phyloP scores from a whole-genome alignment of 2,888 invertebrate genomes.

The Dinocampus coccinellae region DNA sequence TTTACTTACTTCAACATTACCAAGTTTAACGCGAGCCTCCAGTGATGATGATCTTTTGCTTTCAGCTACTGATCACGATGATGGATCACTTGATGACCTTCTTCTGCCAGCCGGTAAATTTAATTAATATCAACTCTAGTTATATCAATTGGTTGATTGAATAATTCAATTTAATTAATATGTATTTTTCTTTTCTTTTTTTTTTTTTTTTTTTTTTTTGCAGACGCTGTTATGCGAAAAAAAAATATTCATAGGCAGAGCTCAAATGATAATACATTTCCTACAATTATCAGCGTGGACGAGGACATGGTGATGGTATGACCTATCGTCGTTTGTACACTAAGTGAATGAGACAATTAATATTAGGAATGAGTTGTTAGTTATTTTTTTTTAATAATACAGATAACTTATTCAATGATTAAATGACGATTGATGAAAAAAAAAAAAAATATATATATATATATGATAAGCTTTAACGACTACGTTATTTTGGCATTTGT shows the following conservation, averaged over 20 bases:
- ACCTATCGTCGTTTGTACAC: slow-evolving; percentile 53
- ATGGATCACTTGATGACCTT: slow-evolving; percentile 75
- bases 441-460: not conserved
- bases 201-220: slow-evolving; percentile 29
- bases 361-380: not conserved
- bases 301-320: slow-evolving; percentile 70
- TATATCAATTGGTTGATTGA: not conserved
- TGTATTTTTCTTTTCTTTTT: too few relatives aligned
- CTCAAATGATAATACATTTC: slow-evolving; percentile 65
- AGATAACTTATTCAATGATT: slow-evolving; percentile 34
- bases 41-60: slow-evolving; percentile 89
- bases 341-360: not conserved
- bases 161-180: not conserved
- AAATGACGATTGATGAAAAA: slow-evolving; percentile 34
- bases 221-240: slow-evolving; percentile 65
- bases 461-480: not conserved
- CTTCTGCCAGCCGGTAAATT: slow-evolving; percentile 62
- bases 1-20: slow-evolving; percentile 82
- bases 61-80: slow-evolving; percentile 83
- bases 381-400: slow-evolving; percentile 21
- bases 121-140: not conserved
- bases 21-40: slow-evolving; percentile 84
- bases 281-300: slow-evolving; percentile 65
- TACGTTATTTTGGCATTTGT: not conserved
- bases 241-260: slow-evolving; percentile 66